These are phyloP conservation scores for Trachymyrmex cornetzi DNA, from an alignment of 1,140 invertebrate species.

Conservation along the genomic window DNA sequence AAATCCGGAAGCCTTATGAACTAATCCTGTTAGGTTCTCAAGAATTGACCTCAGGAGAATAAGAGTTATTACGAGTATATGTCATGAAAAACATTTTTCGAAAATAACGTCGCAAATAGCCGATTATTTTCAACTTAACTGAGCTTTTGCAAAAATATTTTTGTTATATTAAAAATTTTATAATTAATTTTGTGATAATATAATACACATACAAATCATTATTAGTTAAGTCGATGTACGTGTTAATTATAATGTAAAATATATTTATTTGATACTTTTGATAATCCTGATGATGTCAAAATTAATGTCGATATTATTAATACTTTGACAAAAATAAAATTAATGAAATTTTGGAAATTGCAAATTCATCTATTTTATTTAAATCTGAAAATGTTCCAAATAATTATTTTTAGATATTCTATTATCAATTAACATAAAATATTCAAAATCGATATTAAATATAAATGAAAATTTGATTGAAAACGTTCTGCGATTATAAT, in stretches of 20 bases:
- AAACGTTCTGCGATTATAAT: neutral
- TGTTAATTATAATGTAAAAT: constrained; percentile 1
- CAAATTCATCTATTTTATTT: neutral
- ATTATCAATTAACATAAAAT: neutral
- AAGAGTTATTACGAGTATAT: constrained; percentile 38
- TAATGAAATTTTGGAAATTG: neutral
- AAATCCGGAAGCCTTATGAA: constrained; percentile 54
- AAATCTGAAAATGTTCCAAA: neutral
- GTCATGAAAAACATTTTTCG: constrained; percentile 14
- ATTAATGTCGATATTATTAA: neutral
- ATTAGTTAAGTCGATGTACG: neutral
- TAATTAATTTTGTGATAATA: neutral
- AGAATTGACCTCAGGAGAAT: constrained; percentile 52
- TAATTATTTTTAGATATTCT: neutral
- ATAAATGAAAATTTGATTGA: neutral
- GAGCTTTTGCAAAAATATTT: neutral
- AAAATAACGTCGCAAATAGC: neutral
- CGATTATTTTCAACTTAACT: constrained; percentile 36
- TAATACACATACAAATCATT: no score
- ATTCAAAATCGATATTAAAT: neutral
- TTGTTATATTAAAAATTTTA: no score
- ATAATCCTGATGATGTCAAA: neutral
- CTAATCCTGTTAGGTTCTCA: constrained; percentile 63
- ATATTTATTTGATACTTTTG: neutral
- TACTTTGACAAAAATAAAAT: neutral